These are phyloP conservation scores for Willowsia nigromaculata DNA, from an alignment of 2,888 invertebrate species.

Conservation along the genomic window DNA sequence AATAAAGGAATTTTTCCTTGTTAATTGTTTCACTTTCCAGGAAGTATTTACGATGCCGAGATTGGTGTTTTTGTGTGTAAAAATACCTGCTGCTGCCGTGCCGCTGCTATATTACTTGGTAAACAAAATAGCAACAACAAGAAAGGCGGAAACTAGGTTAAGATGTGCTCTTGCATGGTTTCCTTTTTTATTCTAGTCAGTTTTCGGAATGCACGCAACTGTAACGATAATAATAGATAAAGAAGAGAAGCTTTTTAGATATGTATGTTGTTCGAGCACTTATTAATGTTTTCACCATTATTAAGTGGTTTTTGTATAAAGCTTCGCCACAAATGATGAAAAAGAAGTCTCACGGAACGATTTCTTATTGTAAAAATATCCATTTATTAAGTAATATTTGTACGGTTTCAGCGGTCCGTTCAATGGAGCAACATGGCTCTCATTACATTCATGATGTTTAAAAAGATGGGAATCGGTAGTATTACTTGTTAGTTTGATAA, in stretches of 20 bases:
- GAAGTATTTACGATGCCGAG: background rate
- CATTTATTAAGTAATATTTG: background rate
- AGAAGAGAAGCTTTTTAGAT: background rate
- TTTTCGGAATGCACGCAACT: slow-evolving; percentile 56
- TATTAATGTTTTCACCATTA: no score
- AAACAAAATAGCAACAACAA: background rate
- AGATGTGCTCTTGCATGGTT: slow-evolving; percentile 34
- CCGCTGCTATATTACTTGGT: background rate
- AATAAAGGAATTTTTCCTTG: background rate
- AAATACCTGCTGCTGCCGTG: background rate
- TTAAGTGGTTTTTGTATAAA: background rate
- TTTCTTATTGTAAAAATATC: background rate
- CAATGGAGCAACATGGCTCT: background rate
- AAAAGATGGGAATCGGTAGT: no score
- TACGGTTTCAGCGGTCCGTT: background rate
- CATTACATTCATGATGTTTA: no score
- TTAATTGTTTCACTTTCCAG: background rate
- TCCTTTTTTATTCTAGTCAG: slow-evolving; percentile 63
- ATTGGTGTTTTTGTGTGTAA: background rate
- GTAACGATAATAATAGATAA: background rate
- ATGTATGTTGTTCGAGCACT: background rate
- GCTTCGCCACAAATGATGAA: background rate
- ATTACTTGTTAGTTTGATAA: no score
- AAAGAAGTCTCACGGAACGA: background rate
- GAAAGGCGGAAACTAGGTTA: slow-evolving; percentile 51